A percentile compares a stretch with the other conserved stretches of the same genome.
Conservation (phyloP, 2,888 invertebrate species). For the Hoplodrina blanda region DNA sequence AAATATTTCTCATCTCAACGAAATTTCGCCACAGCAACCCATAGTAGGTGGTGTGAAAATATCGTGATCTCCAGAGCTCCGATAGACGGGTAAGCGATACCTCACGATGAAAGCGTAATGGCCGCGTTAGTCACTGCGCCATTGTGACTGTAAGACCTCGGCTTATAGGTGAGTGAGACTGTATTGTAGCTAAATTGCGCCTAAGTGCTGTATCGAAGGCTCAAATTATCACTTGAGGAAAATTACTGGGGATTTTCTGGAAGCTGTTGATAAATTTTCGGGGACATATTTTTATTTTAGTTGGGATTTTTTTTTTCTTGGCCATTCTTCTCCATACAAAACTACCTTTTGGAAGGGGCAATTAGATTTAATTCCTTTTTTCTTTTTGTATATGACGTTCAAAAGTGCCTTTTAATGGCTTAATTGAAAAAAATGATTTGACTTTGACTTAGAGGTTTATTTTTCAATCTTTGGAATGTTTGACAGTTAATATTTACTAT, state of each 20-base stretch:
- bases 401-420: too few species aligned
- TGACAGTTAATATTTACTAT: too few species aligned
- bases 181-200: constrained; percentile 50
- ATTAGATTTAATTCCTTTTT: too few species aligned
- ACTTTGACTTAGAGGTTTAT: too few species aligned
- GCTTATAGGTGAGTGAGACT: constrained; percentile 42
- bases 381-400: too few species aligned
- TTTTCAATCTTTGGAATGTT: too few species aligned
- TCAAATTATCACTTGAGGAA: constrained; percentile 44
- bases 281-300: not conserved
- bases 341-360: too few species aligned
- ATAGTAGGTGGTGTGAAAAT: constrained; percentile 50
- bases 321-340: too few species aligned
- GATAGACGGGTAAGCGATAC: constrained; percentile 72
- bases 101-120: constrained; percentile 73
- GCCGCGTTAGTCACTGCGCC: constrained; percentile 70
- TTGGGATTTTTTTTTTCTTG: too few species aligned
- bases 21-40: not conserved
- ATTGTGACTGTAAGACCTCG: constrained; percentile 61
- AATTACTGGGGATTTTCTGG: constrained; percentile 33
- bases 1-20: not conserved
- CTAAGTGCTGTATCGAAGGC: constrained; percentile 45
- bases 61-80: constrained; percentile 51
- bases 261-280: not conserved
- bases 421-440: too few species aligned